Base-by-base conservation (phyloP, 2,888 invertebrate species). In the Malthinus flaveolus region DNA sequence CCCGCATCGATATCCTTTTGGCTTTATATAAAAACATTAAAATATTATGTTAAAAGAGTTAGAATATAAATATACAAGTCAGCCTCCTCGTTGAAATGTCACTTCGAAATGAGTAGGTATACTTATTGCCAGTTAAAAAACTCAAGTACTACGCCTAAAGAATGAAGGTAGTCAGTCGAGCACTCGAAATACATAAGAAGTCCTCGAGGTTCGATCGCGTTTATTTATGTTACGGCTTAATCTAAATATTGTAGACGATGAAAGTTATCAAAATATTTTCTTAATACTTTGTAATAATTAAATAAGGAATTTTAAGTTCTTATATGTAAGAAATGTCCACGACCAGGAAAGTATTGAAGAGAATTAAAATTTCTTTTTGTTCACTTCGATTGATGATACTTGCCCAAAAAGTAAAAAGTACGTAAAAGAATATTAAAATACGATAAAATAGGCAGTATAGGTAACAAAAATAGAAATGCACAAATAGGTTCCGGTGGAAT, bases 81-180 rank as follows among this genome's bases (percentile, higher is more conserved):
- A 56, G 52, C 53, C 60, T 52, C 51, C 59, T 56, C 56, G 52
- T 56, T 60, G 44, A 52, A 52, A 60, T 56, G 56, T 60, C 60
- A 56, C 56, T 60, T 53, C 37, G 50, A 42, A 49, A 32, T 39
- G 54, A 59, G 59, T 52, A 51, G 49, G 58, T 45, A 51, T 55
- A 54, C 59, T 59, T 59, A 59, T 56, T 60, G 60, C 60, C 60
- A 49, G 56, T 56, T 60, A 60, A 56, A 56, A 60, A 56, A 59
- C 49, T 60, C 56, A 49, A 60, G 60, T 51, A 56, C 56, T 52
- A 49, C 37, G 46, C 45, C 36, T 50, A 59, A 50, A 47, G 56
- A 54, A 59, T 49, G 36, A 53, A 54, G 49, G 31, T 32, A 49
- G 56, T 42, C 59, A 51, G 44, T 42, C 39, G 23, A 42, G 46